Conservation (phyloP, 2,797 vertebrate genomes). For the Amazona finschi region DNA sequence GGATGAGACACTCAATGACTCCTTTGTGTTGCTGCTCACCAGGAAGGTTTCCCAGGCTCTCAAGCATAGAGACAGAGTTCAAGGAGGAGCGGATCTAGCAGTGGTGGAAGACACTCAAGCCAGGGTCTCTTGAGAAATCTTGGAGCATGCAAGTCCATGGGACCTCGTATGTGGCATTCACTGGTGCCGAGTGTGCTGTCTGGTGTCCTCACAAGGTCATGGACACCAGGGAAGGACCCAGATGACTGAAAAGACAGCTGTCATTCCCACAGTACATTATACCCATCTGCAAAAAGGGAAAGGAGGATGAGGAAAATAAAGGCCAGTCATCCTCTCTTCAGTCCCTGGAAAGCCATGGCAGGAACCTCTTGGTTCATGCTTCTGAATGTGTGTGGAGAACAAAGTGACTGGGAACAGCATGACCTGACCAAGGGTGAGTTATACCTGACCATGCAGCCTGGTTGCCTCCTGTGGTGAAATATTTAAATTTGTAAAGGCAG, state of each 20-base stretch:
- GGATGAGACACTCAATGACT: not conserved
- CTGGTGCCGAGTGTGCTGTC: not conserved
- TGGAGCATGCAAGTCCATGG: not conserved
- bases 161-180: not conserved
- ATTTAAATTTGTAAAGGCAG: not conserved
- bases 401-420: not conserved
- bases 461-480: not conserved
- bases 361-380: not conserved
- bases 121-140: not conserved
- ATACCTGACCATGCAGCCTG: not conserved
- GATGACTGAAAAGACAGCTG: not conserved
- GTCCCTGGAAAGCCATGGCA: not conserved
- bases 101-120: not conserved
- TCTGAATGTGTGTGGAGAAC: fast-evolving
- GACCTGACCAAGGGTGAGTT: not conserved
- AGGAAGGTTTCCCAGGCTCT: not conserved
- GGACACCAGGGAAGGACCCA: not conserved
- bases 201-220: not conserved
- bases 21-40: not conserved
- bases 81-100: not conserved
- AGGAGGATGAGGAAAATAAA: not conserved
- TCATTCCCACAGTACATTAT: fast-evolving
- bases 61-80: not conserved
- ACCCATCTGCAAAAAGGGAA: not conserved
- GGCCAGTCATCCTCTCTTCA: not conserved